Evolutionary conservation across 2,797 vertebrate genomes (phyloP), one percentile per base, ranked within the genome.

Genomic region (Pagetopsis macropterus): DNA sequence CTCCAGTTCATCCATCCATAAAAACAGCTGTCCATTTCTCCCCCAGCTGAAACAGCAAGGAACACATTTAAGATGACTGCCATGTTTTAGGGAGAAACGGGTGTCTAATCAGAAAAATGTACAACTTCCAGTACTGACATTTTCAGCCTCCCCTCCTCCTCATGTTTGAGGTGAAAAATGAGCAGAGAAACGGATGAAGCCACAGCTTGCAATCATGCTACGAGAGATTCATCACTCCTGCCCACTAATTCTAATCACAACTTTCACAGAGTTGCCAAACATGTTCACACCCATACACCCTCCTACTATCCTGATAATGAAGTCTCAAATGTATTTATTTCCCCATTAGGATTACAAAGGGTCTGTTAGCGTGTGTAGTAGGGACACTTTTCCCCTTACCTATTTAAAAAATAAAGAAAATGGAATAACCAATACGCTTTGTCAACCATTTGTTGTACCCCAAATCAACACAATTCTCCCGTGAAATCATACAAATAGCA

Each of bases 291-390:
- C 65, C 52, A 60, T 17, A 46, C 70, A 70, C 31, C 15, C 4
- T 2, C 21, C 13, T 66, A 73, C 52, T 79, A 72, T 75, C 46
- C 55, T 60, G 55, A 83, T 89, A 82, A 89, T 89, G 85, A 90
- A 82, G 59, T 40, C 45, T 83, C 23, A 49, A 65, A 84, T 87
- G 67, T 66, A 85, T 86, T 82, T 76, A 72, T 82, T 73, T 76
- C 82, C 65, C 72, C 70, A 76, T 89, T 81, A 82, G 54, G 51
- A 76, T 86, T 86, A 89, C 55, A 74, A 83, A 88, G 79, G 70
- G 70, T 69, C 65, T 62, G 59, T 86, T 75, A 75, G 58, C 3
- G 59, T 23, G 0, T 51, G 59, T 55, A 7, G 19, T 57, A 72
- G 15, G 64, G 56, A 62, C 31, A 74, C 9, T 61, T 52, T 49